Base-by-base conservation (phyloP, 1,140 invertebrate species). In the Eurytemora carolleeae region DNA sequence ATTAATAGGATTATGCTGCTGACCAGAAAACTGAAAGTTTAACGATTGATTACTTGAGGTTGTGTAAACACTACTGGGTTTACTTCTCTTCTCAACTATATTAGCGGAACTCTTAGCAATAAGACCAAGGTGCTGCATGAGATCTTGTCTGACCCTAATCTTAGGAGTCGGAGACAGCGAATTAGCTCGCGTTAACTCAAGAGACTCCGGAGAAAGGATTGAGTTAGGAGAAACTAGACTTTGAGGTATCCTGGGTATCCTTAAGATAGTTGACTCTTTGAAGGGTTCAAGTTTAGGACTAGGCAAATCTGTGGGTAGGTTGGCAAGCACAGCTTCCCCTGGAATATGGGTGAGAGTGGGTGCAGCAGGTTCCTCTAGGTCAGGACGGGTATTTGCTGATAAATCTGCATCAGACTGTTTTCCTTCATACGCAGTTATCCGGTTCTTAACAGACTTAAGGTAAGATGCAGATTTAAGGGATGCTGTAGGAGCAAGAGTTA, bases 361-460 rank as follows among this genome's bases (percentile, higher is more conserved):
- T 2, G 55, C 60, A n/a, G 60, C 15, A 1, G 60, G 60, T 1
- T 25, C 53, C 22, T 53, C 54, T 54, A 62, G 25, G 25, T 62
- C 54, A 20, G 60, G 60, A 16, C 60, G 52, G 2, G 60, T 62
- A 21, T 23, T 56, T 3, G 23, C 60, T 25, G 52, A 58, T 16
- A 62, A 25, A 57, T 62, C 60, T 15, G 22, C 60, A 7, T 19
- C 24, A 15, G 21, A 56, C n/a, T 53, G 19, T 19, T 55, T 57
- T 0, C 75, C 74, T 58, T 86, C 84, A 65, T 82, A 87, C 0
- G 84, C 81, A 24, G 81, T 77, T 1, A 87, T 71, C 44, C 85
- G 76, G 69, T 83, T 86, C 65, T 84, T 81, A 1, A 86, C 83
- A 7, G 83, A 84, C 55, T 81, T 82, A 18, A 83, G 82, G 66